A percentile compares a stretch with the other conserved stretches of the same genome.
Conservation (phyloP, 2,113 vertebrate genomes). For the Garra rufa region DNA sequence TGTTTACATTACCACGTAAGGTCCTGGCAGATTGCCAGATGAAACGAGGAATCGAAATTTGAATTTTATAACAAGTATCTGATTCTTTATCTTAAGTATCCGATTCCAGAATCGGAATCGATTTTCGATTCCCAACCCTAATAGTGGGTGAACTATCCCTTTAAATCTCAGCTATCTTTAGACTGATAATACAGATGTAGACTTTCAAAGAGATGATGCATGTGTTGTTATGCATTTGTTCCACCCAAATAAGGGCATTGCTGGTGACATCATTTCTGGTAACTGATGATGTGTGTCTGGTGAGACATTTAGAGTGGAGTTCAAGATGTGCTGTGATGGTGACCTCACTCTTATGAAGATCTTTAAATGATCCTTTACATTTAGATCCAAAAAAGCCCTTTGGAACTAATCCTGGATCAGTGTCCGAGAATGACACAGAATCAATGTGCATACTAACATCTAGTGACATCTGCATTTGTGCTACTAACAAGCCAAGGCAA, state of each 20-base stretch:
- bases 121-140: no score
- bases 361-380: not conserved
- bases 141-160: no score
- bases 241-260: not conserved
- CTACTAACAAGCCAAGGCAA: not conserved
- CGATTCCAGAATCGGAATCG: no score
- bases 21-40: no score
- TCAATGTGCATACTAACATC: not conserved
- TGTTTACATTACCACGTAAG: no score
- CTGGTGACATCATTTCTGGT: conserved; percentile 19
- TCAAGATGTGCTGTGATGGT: not conserved
- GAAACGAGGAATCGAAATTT: no score
- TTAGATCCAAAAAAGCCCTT: conserved; percentile 4
- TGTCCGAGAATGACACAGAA: not conserved
- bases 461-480: not conserved
- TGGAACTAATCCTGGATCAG: not conserved
- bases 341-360: not conserved
- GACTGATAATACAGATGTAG: not conserved
- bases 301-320: not conserved
- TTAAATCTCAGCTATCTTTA: not conserved
- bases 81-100: no score
- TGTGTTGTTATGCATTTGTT: not conserved
- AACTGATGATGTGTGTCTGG: not conserved
- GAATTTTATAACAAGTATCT: no score
- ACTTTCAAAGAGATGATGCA: not conserved